Conservation (phyloP, 2,113 vertebrate species). For the Rissa tridactyla region DNA sequence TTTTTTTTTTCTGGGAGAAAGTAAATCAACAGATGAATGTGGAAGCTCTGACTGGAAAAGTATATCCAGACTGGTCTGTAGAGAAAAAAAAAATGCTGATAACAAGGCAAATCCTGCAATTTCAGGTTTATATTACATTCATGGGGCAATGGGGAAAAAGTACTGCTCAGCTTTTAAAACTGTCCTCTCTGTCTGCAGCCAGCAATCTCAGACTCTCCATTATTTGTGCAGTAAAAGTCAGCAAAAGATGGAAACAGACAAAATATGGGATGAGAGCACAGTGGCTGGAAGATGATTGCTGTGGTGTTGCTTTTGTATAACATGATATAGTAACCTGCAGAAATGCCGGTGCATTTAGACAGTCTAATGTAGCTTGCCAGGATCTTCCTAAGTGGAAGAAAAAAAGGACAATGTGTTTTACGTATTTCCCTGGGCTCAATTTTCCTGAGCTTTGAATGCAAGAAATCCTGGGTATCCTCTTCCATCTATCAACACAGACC, state of each 20-base stretch:
- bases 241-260: constrained; percentile 17
- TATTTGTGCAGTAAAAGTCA: constrained; percentile 39
- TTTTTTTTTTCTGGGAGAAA: background rate
- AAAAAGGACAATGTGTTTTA: constrained; percentile 27
- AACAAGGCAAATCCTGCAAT: constrained; percentile 23
- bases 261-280: constrained; percentile 56
- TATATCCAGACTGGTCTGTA: background rate
- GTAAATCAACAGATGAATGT: background rate
- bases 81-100: background rate
- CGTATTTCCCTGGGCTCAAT: background rate
- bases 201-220: constrained; percentile 39
- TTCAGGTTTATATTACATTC: background rate
- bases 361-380: background rate
- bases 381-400: background rate
- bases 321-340: background rate
- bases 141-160: background rate
- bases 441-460: background rate
- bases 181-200: background rate
- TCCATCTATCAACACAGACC: constrained; percentile 35
- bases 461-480: constrained; percentile 43
- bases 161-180: background rate
- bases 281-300: constrained; percentile 46
- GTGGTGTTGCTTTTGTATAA: background rate
- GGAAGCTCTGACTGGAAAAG: constrained; percentile 19
- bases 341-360: background rate